These are phyloP conservation scores for Chaenocephalus aceratus DNA, from an alignment of 2,113 vertebrate genomes.

Conservation along the genomic window DNA sequence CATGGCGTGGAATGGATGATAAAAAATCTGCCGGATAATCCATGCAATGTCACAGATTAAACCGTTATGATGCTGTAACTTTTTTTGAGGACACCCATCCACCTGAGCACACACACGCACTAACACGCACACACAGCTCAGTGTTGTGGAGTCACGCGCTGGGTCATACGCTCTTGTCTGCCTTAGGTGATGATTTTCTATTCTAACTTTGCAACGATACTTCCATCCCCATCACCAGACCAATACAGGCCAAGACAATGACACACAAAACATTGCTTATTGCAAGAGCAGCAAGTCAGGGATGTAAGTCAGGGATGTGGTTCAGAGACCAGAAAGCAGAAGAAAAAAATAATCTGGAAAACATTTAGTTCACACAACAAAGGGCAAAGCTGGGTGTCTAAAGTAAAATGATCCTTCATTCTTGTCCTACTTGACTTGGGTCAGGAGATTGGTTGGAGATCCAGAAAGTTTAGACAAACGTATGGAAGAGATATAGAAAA, in stretches of 20 bases:
- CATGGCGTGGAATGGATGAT: not conserved
- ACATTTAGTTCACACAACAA: not conserved
- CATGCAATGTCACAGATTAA: constrained; percentile 17
- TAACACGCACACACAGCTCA: constrained; percentile 11
- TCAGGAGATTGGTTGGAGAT: not conserved
- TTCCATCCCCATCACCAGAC: constrained; percentile 44
- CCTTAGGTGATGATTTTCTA: constrained; percentile 68
- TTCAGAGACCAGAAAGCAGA: not conserved
- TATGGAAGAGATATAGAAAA: not conserved
- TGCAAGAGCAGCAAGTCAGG: constrained; percentile 12
- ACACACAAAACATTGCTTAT: constrained; percentile 6
- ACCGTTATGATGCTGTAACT: not conserved
- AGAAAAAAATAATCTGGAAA: not conserved
- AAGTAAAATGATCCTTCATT: not conserved
- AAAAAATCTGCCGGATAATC: not conserved
- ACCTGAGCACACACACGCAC: not conserved
- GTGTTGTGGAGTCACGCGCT: constrained; percentile 67
- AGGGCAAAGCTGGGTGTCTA: not conserved
- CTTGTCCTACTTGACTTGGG: not conserved
- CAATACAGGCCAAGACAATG: constrained; percentile 1
- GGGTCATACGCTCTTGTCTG: constrained; percentile 67
- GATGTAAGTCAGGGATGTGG: constrained; percentile 15
- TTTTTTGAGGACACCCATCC: constrained; percentile 4
- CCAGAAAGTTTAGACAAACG: constrained; percentile 13
- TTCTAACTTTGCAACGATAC: constrained; percentile 51